Percentiles rank a stretch among this genome's conserved stretches.
phyloP scores from a whole-genome alignment of 2,113 vertebrate species.

The Petrocephalus zakoni region DNA sequence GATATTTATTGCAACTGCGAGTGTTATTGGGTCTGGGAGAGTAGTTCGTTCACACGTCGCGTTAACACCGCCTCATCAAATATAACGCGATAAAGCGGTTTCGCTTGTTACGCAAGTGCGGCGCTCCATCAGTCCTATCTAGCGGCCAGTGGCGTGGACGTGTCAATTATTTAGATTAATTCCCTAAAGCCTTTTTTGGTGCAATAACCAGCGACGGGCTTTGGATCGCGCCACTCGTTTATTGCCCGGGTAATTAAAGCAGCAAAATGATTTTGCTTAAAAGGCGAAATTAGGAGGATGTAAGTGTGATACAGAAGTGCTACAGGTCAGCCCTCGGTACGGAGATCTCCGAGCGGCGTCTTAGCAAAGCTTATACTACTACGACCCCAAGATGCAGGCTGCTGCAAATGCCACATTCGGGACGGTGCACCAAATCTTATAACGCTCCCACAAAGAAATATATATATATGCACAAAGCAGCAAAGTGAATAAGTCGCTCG shows the following conservation, averaged over 20 bases:
- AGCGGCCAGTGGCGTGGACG: neutral
- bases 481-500: neutral
- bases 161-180: neutral
- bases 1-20: neutral
- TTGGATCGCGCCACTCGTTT: neutral
- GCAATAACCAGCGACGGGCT: neutral
- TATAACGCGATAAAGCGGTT: neutral
- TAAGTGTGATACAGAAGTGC: neutral
- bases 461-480: too few species aligned
- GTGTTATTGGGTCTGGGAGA: neutral
- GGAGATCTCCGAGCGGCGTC: neutral
- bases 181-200: neutral
- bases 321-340: slow-evolving; percentile 6
- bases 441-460: neutral
- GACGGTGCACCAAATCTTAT: slow-evolving; percentile 22
- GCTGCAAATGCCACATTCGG: slow-evolving; percentile 40
- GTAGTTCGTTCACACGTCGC: neutral
- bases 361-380: slow-evolving; percentile 38
- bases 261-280: neutral
- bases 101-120: neutral
- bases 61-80: neutral
- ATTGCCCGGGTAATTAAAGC: neutral
- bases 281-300: neutral
- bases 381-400: slow-evolving; percentile 50
- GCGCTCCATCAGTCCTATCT: neutral